These are phyloP conservation scores for Sitobion miscanthi DNA, from an alignment of 1,140 invertebrate species.

Conservation along the genomic window DNA sequence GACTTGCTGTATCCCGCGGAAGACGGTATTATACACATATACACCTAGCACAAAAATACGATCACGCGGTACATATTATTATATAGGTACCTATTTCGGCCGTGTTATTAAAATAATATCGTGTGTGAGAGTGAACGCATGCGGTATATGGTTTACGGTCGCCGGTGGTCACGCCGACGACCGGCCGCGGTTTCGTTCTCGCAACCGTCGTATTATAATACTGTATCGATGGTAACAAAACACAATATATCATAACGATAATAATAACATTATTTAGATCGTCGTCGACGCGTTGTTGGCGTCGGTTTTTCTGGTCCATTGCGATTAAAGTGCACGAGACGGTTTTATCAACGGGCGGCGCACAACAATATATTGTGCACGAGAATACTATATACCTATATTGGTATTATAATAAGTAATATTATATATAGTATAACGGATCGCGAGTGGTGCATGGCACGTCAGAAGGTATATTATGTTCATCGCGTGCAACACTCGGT, in stretches of 20 bases:
- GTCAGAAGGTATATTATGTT: background rate
- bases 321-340: conserved; percentile 28
- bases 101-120: background rate
- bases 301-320: conserved; percentile 40
- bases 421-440: background rate
- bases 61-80: too few relatives aligned
- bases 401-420: background rate
- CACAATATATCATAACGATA: background rate
- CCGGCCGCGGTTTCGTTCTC: background rate
- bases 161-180: background rate
- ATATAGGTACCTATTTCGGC: background rate
- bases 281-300: background rate
- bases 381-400: background rate
- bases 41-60: background rate
- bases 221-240: background rate
- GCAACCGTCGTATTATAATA: background rate
- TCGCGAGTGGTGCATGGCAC: background rate
- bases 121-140: background rate
- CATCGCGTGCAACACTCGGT: conserved; percentile 5
- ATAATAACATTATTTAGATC: background rate
- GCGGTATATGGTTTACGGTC: background rate
- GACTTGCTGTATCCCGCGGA: background rate
- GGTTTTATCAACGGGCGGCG: background rate
- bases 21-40: background rate
- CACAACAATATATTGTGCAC: too few relatives aligned